Evolutionary conservation across 2,888 invertebrate species (phyloP), one percentile per base, ranked within the genome.

Genomic region (Leptinotarsa juncta): DNA sequence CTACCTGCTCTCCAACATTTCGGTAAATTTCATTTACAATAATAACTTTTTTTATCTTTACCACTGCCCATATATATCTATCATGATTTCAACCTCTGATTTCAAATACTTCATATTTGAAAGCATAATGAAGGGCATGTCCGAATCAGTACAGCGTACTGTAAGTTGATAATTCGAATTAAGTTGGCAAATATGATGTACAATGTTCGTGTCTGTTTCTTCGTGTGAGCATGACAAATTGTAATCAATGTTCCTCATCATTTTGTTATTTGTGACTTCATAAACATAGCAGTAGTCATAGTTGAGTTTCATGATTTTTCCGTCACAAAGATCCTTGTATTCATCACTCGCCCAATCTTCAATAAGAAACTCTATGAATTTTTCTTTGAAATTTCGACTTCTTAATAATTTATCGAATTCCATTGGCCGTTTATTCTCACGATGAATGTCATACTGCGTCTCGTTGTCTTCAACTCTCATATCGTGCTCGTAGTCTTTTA

Each of bases 341-440:
- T 55, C 55, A n/a, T 55, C 55, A 55, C n/a, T 55, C 55, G n/a
- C 7, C 55, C 55, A n/a, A 55, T 55, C 55, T n/a, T 55, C 53
- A 53, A 53, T 53, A 16, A 18, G 18, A 53, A 53, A 53, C n/a
- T 4, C 53, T 7, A 53, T 53, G 53, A 53, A 53, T 53, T 53
- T 53, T 16, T 16, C 16, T 53, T 53, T 18, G 53, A 53, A 53
- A 53, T 53, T 53, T 15, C 3, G 16, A 53, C 53, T n/a, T n/a
- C 53, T 53, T 4, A 53, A n/a, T 53, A 53, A 53, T 53, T 23
- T 23, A 23, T 3, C 23, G 23, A 23, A 23, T 53, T 53, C 53
- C n/a, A n/a, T n/a, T 53, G 53, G 7, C 14, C 18, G 53, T 53
- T 53, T 53, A 53, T 53, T 53, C 4, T 53, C 53, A 15, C 53